Evolutionary conservation across 2,113 vertebrate species (phyloP).

Genomic region (Harpagus bidentatus): DNA sequence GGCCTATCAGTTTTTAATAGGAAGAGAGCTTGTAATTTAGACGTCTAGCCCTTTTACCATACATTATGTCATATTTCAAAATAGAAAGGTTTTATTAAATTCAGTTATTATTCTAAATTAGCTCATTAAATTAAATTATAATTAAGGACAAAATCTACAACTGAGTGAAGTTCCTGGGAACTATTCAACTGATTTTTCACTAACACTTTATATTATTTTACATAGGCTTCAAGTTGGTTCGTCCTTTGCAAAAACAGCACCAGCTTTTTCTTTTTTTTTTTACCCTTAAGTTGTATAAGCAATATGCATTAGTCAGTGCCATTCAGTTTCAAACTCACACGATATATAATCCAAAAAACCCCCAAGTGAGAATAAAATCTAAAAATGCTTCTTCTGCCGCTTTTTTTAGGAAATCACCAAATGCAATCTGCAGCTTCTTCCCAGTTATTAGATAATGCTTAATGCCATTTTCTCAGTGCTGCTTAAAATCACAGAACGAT

Average conservation of each 20-base stretch:
- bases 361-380: background rate
- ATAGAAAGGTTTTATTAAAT: conserved; percentile 1
- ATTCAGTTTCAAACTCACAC: background rate
- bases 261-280: background rate
- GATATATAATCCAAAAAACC: background rate
- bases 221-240: background rate
- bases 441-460: background rate
- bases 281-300: background rate
- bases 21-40: conserved; percentile 1
- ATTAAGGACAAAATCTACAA: background rate
- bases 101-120: conserved; percentile 12
- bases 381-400: background rate
- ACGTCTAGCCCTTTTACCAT: background rate
- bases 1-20: background rate
- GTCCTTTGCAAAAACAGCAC: background rate
- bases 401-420: background rate
- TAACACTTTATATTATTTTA: background rate
- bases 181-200: background rate
- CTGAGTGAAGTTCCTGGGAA: background rate
- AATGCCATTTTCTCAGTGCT: background rate
- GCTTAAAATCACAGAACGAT: background rate
- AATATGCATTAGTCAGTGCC: background rate
- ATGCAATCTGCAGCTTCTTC: background rate
- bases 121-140: background rate
- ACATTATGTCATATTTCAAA: background rate